Percentiles rank a stretch among this genome's conserved stretches.
phyloP scores from a whole-genome alignment of 2,113 vertebrate species.

The Notechis scutatus region DNA sequence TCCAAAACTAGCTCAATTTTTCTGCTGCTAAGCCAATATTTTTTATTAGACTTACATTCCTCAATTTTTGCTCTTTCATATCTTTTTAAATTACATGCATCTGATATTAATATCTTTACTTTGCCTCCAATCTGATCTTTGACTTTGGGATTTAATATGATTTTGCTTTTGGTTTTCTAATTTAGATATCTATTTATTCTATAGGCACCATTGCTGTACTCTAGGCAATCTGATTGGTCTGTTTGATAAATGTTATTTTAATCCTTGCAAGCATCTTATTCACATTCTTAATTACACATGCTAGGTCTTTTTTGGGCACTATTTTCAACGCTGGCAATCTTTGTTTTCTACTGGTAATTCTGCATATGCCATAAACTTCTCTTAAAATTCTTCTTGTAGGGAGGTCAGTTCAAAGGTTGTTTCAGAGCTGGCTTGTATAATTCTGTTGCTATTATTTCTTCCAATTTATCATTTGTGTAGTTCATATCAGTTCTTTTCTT shows the following conservation, averaged over 20 bases:
- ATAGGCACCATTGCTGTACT: background rate
- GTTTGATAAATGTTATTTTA: background rate
- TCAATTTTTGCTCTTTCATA: background rate
- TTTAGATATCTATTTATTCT: background rate
- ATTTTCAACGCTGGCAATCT: background rate
- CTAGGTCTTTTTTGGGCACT: background rate
- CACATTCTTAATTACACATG: background rate
- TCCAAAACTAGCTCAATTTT: background rate
- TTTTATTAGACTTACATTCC: background rate
- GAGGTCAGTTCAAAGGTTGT: background rate
- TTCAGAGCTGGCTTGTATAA: background rate
- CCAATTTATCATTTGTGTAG: background rate
- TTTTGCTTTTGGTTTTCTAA: background rate
- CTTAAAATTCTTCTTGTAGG: background rate
- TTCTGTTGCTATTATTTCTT: background rate
- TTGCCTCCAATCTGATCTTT: background rate
- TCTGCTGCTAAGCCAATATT: background rate
- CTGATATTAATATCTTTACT: background rate
- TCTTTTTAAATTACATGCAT: background rate
- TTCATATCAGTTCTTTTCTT: background rate
- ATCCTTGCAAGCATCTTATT: background rate
- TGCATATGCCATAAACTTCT: background rate
- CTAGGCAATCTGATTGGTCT: background rate
- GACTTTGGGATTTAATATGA: background rate
- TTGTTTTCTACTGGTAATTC: background rate